phyloP scores from a whole-genome alignment of 2,113 vertebrate genomes.

The Neotoma lepida region DNA sequence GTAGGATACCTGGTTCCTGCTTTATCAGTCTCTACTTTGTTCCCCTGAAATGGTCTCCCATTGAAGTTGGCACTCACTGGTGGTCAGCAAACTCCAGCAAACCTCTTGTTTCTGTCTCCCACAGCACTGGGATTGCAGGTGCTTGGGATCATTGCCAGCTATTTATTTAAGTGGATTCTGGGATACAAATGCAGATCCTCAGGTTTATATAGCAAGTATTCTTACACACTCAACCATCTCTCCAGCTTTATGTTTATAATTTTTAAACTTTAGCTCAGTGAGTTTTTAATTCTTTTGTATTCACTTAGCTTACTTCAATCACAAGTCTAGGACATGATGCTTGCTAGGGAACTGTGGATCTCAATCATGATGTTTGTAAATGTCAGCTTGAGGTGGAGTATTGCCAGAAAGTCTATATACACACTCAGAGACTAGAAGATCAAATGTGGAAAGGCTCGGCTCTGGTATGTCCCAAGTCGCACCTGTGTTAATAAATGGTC shows the following conservation, averaged over 20 bases:
- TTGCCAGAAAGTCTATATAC: neutral
- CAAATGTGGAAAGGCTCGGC: neutral
- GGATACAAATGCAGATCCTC: neutral
- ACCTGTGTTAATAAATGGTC: constrained; percentile 14
- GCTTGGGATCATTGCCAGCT: neutral
- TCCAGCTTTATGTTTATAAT: neutral
- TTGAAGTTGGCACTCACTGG: neutral
- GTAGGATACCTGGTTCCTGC: neutral
- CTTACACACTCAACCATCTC: neutral
- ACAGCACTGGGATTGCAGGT: neutral
- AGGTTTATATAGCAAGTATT: neutral
- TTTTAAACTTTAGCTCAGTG: constrained; percentile 35
- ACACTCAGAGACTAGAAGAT: neutral
- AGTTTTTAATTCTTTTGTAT: neutral
- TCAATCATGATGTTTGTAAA: neutral
- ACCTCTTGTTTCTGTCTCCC: neutral
- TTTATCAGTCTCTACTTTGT: too few species aligned
- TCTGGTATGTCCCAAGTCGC: neutral
- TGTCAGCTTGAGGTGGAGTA: neutral
- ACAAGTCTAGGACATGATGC: neutral
- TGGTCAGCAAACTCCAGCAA: neutral
- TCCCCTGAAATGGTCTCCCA: neutral
- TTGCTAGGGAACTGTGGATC: neutral
- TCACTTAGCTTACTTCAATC: neutral
- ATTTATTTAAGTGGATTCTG: neutral